phyloP scores from a whole-genome alignment of 2,888 invertebrate genomes.

The Cephus runcator region DNA sequence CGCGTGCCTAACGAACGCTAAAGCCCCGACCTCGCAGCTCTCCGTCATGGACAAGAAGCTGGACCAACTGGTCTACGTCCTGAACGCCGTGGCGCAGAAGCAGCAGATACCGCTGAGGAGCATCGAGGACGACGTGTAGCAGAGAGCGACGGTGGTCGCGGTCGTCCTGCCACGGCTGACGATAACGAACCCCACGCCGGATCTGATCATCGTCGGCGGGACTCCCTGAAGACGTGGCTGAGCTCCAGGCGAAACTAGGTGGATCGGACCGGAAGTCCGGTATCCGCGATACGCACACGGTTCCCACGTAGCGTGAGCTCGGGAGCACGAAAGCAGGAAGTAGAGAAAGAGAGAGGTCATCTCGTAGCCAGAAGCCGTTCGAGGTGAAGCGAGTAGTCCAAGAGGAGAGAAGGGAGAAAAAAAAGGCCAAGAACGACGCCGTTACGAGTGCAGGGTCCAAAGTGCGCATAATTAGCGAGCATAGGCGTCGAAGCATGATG shows the following conservation, averaged over 20 bases:
- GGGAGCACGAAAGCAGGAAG: neutral
- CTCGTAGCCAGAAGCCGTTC: neutral
- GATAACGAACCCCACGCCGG: conserved; percentile 35
- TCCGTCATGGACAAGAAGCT: conserved; percentile 67
- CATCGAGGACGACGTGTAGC: conserved; percentile 68
- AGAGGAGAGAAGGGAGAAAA: neutral
- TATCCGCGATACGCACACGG: neutral
- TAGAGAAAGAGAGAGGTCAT: neutral
- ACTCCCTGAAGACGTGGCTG: conserved; percentile 15
- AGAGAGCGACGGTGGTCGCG: conserved; percentile 32
- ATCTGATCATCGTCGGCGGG: conserved; percentile 29
- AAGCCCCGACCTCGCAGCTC: conserved; percentile 58
- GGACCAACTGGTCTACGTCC: conserved; percentile 67
- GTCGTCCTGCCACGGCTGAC: conserved; percentile 35
- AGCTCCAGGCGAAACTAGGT: neutral
- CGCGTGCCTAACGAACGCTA: neutral
- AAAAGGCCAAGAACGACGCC: neutral
- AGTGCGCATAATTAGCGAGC: conserved; percentile 13
- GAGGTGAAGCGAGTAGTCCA: neutral
- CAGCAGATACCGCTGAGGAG: conserved; percentile 67
- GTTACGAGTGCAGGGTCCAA: conserved; percentile 39
- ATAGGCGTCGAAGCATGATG: neutral
- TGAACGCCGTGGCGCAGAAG: conserved; percentile 71
- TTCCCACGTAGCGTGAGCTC: neutral
- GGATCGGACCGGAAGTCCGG: conserved; percentile 2